Percentiles rank a stretch among this genome's conserved stretches.
Evolutionary conservation across 2,113 vertebrate species (phyloP).

Genomic region (Crotalus tigris): DNA sequence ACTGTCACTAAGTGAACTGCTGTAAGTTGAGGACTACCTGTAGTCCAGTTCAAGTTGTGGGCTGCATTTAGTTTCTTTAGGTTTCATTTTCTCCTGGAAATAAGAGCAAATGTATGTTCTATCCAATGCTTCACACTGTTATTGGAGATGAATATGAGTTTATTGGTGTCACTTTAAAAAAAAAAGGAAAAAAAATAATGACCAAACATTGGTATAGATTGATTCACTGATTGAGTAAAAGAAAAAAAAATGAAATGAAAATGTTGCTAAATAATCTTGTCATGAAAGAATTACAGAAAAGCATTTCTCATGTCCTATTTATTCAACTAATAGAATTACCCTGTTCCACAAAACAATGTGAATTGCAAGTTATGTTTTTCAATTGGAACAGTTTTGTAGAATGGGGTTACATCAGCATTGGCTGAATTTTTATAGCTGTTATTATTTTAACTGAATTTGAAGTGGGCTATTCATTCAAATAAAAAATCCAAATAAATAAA

Average conservation of each 20-base stretch:
- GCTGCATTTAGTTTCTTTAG: neutral
- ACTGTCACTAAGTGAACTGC: neutral
- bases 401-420: neutral
- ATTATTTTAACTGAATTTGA: slow-evolving; percentile 7
- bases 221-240: neutral
- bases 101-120: neutral
- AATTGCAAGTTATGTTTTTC: neutral
- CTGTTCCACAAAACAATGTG: neutral
- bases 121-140: neutral
- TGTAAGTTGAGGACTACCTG: neutral
- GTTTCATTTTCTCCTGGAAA: neutral
- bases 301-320: neutral
- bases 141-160: neutral
- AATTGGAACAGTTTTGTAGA: neutral
- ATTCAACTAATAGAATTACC: neutral
- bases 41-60: neutral
- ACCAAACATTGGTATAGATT: neutral
- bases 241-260: neutral
- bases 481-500: slow-evolving; percentile 35
- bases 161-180: neutral
- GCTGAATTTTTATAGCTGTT: neutral
- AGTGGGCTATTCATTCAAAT: neutral
- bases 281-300: neutral
- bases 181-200: neutral
- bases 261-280: neutral